Evolutionary conservation across 2,888 invertebrate genomes (phyloP).

Genomic region (Cabera pusaria): DNA sequence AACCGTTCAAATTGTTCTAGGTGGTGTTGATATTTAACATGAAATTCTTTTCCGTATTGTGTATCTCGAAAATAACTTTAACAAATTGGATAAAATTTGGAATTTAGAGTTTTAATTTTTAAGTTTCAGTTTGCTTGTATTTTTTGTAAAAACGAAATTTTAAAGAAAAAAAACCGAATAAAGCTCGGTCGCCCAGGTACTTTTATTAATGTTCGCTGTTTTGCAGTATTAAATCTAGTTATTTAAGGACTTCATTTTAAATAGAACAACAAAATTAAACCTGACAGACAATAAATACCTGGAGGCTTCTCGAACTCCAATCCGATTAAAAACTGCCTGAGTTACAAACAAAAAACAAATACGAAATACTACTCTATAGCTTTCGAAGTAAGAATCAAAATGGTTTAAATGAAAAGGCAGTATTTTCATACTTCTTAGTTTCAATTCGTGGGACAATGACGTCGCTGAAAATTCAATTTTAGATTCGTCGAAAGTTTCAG

Average conservation of each 20-base stretch:
- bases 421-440: slow-evolving; percentile 37
- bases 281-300: slow-evolving; percentile 45
- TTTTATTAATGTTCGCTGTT: too few relatives aligned
- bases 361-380: slow-evolving; percentile 25
- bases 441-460: slow-evolving; percentile 49
- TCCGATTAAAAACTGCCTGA: slow-evolving; percentile 49
- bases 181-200: too few relatives aligned
- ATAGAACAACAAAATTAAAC: slow-evolving; percentile 32
- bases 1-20: too few relatives aligned
- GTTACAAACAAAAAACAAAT: slow-evolving; percentile 12
- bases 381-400: slow-evolving; percentile 11
- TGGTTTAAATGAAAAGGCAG: slow-evolving; percentile 13
- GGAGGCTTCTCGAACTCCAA: slow-evolving; percentile 37
- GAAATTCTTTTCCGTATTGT: too few relatives aligned
- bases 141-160: too few relatives aligned
- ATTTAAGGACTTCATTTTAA: slow-evolving; percentile 1
- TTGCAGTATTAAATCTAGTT: too few relatives aligned
- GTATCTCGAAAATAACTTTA: too few relatives aligned
- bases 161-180: too few relatives aligned
- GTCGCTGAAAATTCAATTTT: slow-evolving; percentile 57
- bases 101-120: too few relatives aligned
- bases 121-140: too few relatives aligned
- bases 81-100: too few relatives aligned
- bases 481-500: slow-evolving; percentile 51
- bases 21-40: too few relatives aligned